Base-by-base conservation (phyloP, 2,113 vertebrate genomes). In the Calidris pygmaea region DNA sequence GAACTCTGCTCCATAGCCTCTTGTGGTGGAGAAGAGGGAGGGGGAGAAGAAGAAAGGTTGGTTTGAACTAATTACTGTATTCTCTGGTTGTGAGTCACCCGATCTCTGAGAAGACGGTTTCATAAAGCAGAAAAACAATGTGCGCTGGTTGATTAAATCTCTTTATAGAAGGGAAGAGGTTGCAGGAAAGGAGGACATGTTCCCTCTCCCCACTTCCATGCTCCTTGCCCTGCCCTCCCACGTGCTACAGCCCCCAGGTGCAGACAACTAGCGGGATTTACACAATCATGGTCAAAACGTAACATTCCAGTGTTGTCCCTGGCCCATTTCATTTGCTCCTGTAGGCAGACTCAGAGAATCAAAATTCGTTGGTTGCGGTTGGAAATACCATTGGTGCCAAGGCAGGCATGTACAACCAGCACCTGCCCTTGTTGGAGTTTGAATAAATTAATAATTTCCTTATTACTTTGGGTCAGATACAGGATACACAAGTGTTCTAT, bases 31-130 rank as follows among this genome's bases (percentile, higher is more conserved):
- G 29, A 80, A 85, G 41, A 78, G 12, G n/a, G n/a, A 68, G 16
- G 9, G 30, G 56, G 63, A 58, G 59, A 67, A 93, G 48, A 65
- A 65, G 60, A 67, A 82, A 75, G 39, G 14, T 34, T 91, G 35
- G 26, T 81, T 94, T 95, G 67, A 87, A 74, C 34, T 82, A 93
- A 80, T 88, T 87, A 85, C 93, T 75, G 17, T 88, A 87, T 95
- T 95, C 35, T 95, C 26, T 90, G 15, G 15, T 48, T 93, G 48
- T 29, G 22, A 88, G 29, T 92, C 93, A 94, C 27, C 37, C 85
- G 50, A 82, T 92, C 23, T 82, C 62, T 32, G 35, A 83, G 45
- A 83, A 85, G 27, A 63, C 14, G 32, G 14, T 41, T 90, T 90
- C 60, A 62, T 76, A 62, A 86, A 86, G 45, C 68, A 81, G 58